Evolutionary conservation across 2,888 invertebrate genomes (phyloP).

Genomic region (Macrosiphum euphorbiae): DNA sequence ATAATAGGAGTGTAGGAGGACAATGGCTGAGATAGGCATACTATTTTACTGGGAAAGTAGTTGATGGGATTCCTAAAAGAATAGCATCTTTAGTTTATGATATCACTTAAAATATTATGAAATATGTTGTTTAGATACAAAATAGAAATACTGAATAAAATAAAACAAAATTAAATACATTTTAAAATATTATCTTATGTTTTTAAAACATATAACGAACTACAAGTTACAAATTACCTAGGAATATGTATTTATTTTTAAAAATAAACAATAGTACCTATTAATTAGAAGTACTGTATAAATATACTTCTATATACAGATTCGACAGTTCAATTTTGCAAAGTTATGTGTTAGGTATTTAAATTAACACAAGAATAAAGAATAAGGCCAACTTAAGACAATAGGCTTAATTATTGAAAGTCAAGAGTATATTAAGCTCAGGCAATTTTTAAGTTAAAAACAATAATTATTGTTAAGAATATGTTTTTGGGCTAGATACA

Average conservation of each 20-base stretch:
- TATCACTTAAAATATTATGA: background rate
- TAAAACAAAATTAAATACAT: background rate
- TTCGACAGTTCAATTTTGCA: slow-evolving; percentile 16
- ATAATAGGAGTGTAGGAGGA: background rate
- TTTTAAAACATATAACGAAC: background rate
- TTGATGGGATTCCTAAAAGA: background rate
- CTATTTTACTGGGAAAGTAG: background rate
- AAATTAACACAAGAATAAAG: slow-evolving; percentile 36
- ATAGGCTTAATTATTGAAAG: slow-evolving; percentile 10
- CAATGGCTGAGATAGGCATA: background rate
- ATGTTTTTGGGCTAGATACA: no score
- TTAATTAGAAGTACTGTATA: background rate
- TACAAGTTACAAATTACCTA: background rate
- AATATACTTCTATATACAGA: background rate
- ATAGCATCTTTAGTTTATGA: background rate
- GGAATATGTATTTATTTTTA: background rate
- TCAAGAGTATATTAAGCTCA: background rate
- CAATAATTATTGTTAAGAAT: background rate
- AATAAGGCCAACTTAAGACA: slow-evolving; percentile 21
- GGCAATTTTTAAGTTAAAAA: no score
- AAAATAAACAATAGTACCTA: background rate
- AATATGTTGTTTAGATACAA: background rate
- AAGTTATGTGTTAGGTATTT: background rate
- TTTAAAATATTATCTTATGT: background rate
- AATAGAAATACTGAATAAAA: background rate